phyloP scores from a whole-genome alignment of 2,888 invertebrate genomes.

The Caradrina kadenii region DNA sequence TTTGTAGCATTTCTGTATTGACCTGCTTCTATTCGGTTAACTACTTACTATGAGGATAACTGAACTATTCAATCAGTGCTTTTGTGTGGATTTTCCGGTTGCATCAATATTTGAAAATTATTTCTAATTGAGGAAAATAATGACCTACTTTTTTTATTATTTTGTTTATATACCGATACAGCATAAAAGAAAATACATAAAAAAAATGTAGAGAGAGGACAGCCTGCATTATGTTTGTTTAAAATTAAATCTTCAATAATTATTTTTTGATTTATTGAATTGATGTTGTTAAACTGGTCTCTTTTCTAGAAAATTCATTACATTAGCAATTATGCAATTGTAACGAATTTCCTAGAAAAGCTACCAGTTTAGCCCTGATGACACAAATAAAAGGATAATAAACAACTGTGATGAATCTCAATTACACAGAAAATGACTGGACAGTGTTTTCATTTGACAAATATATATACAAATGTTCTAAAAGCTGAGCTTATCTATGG shows the following conservation, averaged over 20 bases:
- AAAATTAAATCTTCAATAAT: neutral
- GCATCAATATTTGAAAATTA: conserved; percentile 10
- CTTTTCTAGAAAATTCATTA: too few species aligned
- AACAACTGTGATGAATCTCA: conserved; percentile 46
- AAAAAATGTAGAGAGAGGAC: neutral
- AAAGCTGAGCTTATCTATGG: conserved; percentile 40
- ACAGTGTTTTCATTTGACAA: conserved; percentile 25
- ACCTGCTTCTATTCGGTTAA: conserved; percentile 12
- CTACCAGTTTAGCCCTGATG: conserved; percentile 56
- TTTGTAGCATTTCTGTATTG: conserved; percentile 54
- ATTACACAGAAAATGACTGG: conserved; percentile 37
- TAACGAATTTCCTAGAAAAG: conserved; percentile 62
- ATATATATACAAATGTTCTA: conserved; percentile 22
- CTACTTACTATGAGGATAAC: neutral
- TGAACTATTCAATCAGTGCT: neutral
- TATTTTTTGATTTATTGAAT: too few species aligned
- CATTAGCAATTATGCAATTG: too few species aligned
- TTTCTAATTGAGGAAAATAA: conserved; percentile 34
- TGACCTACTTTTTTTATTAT: neutral
- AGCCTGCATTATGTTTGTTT: neutral
- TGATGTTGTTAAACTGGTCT: too few species aligned
- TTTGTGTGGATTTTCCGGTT: conserved; percentile 8
- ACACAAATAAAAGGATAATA: conserved; percentile 65
- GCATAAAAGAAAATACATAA: too few species aligned
- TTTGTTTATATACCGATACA: neutral